Percentiles rank a stretch among this genome's conserved stretches.
phyloP scores from a whole-genome alignment of 2,113 vertebrate species.

The Labeo catla region DNA sequence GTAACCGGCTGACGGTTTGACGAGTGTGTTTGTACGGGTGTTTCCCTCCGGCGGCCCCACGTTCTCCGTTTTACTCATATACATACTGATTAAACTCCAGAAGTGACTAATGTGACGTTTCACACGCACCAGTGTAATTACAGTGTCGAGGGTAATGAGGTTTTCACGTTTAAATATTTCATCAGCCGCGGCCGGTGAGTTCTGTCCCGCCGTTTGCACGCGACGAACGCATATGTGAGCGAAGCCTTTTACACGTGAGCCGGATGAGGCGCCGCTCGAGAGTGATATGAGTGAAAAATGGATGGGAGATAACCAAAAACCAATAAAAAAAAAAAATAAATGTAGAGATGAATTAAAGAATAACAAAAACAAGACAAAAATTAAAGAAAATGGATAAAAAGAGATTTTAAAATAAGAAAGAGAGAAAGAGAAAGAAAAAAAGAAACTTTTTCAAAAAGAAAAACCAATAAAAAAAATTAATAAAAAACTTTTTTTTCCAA shows the following conservation, averaged over 20 bases:
- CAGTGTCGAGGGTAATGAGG: constrained; percentile 63
- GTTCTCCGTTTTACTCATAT: neutral
- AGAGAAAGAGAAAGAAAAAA: no score
- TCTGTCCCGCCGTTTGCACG: constrained; percentile 58
- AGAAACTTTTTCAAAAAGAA: no score
- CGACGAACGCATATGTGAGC: constrained; percentile 48
- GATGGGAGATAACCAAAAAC: no score
- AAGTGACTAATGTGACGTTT: constrained; percentile 36
- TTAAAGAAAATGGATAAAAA: no score
- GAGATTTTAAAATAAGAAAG: no score
- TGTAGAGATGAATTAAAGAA: no score
- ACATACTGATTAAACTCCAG: neutral
- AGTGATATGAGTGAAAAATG: no score
- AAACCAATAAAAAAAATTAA: no score
- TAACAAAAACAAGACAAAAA: no score
- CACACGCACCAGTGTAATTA: constrained; percentile 58
- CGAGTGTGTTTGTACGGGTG: neutral
- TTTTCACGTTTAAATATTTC: constrained; percentile 74
- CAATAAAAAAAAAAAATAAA: no score
- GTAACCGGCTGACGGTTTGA: neutral
- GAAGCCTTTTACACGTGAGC: constrained; percentile 64
- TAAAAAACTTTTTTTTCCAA: no score
- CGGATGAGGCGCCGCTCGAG: no score
- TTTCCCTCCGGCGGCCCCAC: neutral
- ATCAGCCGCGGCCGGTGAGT: constrained; percentile 60